These are phyloP conservation scores for Unio delphinus DNA, from an alignment of 2,888 invertebrate species.

Conservation along the genomic window DNA sequence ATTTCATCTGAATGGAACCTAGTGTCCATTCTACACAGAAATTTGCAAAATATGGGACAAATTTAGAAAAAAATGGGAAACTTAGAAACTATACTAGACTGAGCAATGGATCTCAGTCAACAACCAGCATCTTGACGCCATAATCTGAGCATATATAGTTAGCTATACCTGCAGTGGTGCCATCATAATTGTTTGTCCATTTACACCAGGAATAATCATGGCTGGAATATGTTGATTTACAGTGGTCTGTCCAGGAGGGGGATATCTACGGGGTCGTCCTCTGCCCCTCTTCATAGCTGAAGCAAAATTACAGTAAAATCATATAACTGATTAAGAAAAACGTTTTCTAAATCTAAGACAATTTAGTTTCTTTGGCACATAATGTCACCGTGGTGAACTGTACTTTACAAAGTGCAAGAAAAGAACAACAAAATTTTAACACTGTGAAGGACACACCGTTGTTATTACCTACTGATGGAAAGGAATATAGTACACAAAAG, in stretches of 20 bases:
- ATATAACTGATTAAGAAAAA: background rate
- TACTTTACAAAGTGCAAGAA: too few relatives aligned
- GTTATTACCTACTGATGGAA: background rate
- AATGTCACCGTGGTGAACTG: too few relatives aligned
- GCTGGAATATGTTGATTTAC: slow-evolving; percentile 64
- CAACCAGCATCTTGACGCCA: background rate
- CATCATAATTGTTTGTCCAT: slow-evolving; percentile 70
- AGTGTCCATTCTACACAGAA: too few relatives aligned
- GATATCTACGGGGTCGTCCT: slow-evolving; percentile 68
- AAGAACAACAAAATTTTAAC: too few relatives aligned
- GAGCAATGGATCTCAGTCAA: background rate
- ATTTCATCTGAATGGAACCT: too few relatives aligned
- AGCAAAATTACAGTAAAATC: slow-evolving; percentile 6
- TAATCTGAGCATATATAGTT: background rate
- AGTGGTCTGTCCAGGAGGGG: slow-evolving; percentile 48
- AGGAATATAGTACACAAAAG: background rate
- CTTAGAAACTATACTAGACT: background rate
- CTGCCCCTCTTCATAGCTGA: slow-evolving; percentile 64
- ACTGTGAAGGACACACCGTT: background rate
- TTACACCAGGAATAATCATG: slow-evolving; percentile 67
- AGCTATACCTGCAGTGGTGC: slow-evolving; percentile 61
- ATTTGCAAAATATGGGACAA: too few relatives aligned
- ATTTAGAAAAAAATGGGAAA: background rate
- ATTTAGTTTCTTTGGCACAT: background rate
- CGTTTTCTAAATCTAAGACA: background rate